Base-by-base conservation (phyloP, 53 echinoderm and acorn worm genomes). In the Patiria pectinifera region DNA sequence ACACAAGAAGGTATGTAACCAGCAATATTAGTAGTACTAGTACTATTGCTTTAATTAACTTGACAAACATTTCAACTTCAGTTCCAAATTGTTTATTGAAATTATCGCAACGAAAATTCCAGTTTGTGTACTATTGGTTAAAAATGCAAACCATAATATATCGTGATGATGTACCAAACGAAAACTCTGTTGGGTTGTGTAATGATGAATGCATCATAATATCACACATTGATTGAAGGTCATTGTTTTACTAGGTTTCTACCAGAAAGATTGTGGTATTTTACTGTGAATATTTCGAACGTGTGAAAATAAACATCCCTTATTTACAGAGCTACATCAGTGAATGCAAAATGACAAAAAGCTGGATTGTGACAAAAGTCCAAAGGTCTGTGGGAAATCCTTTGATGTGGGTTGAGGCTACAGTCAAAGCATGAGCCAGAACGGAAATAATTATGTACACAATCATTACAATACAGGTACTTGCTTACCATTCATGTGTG, bases 301-400 rank as follows among this genome's bases (percentile, higher is more conserved):
- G 25, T 25, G 25, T 72, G 72, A 85, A 86, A 86, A 71, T 75
- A 75, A 86, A 86, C 60, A 71, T 25, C 46, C 18, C 46, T 46
- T 74, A 48, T 86, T 86, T 86, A 74, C 86, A 49, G 12, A 16
- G 86, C 43, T 45, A 49, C 47, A 47, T 86, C 74, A 85, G n/a
- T 23, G 47, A 74, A 71, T 86, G 48, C 48, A 86, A 72, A 47
- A 86, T 53, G 47, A 75, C 72, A 72, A 86, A 86, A 74, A 49
- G 47, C 19, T 43, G 63, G 22, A 48, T 13, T 47, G 26, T 44
- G 13, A 15, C 21, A 0, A 72, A 81, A 11, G 80, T 90, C 90
- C 90, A 90, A 63, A 90, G 90, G 90, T 90, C 81, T 59, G 4
- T 63, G 70, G 90, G 89, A 89, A 89, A 62, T 62, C 62, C 89